Conservation (phyloP, 2,113 vertebrate species). For the Pomatorhinus ruficollis region DNA sequence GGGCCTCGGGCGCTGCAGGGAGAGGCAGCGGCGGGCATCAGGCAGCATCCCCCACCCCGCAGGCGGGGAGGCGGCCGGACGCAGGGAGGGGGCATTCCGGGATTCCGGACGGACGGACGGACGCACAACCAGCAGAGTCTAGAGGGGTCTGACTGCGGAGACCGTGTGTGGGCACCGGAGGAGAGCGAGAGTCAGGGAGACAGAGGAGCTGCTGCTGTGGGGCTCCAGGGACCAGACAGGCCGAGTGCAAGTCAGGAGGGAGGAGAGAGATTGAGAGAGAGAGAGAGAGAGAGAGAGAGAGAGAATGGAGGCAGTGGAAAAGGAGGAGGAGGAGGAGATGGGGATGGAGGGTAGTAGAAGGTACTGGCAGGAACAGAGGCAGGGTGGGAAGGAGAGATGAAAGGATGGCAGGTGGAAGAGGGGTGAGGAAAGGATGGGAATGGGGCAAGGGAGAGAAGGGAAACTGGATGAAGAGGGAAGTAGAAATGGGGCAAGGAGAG, state of each 20-base stretch:
- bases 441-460: background rate
- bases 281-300: background rate
- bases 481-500: background rate
- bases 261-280: background rate
- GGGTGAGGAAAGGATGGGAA: background rate
- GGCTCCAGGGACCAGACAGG: slow-evolving; percentile 60
- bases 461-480: background rate
- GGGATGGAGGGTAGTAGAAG: background rate
- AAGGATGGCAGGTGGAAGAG: background rate
- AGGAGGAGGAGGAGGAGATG: background rate
- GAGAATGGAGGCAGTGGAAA: background rate
- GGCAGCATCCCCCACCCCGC: background rate
- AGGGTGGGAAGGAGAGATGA: background rate
- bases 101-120: slow-evolving; percentile 40
- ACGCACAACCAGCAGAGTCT: slow-evolving; percentile 55
- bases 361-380: background rate
- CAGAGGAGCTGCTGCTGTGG: slow-evolving; percentile 64
- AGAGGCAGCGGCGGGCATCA: slow-evolving; percentile 25
- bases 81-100: slow-evolving; percentile 16
- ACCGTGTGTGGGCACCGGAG: slow-evolving; percentile 38
- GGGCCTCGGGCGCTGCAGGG: slow-evolving; percentile 86
- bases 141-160: slow-evolving; percentile 47
- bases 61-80: background rate
- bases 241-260: slow-evolving; percentile 17
- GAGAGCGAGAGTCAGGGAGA: slow-evolving; percentile 39